Evolutionary conservation across 2,113 vertebrate genomes (phyloP).

Genomic region (Alectura lathami): DNA sequence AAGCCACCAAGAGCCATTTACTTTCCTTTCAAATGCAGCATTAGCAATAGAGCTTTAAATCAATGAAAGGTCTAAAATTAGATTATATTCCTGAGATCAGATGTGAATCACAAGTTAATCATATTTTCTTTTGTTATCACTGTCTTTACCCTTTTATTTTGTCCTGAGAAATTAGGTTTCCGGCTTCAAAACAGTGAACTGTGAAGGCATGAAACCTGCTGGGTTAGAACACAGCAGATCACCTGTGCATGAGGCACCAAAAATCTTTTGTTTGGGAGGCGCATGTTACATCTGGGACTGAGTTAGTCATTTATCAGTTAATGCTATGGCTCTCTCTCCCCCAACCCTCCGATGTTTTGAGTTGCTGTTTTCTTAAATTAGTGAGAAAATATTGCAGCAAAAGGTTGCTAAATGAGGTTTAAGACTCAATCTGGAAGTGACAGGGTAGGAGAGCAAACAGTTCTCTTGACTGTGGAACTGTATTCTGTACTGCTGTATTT

Average conservation of each 20-base stretch:
- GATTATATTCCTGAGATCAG: conserved; percentile 67
- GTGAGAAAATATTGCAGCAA: neutral
- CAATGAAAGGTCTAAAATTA: conserved; percentile 65
- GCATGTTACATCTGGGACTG: neutral
- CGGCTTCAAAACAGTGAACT: conserved; percentile 5
- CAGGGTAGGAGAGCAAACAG: neutral
- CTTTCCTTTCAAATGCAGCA: conserved; percentile 60
- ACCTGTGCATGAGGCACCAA: neutral
- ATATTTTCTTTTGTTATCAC: conserved; percentile 63
- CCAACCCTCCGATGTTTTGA: neutral
- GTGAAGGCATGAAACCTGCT: conserved; percentile 44
- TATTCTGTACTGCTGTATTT: neutral
- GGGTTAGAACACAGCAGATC: neutral
- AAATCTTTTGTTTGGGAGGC: neutral
- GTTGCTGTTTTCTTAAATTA: neutral
- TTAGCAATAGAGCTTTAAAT: conserved; percentile 59
- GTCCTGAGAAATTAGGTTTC: conserved; percentile 50
- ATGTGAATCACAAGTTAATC: conserved; percentile 69
- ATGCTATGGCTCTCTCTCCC: neutral
- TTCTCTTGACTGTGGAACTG: neutral
- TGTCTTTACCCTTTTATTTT: conserved; percentile 65
- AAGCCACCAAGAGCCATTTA: conserved; percentile 54
- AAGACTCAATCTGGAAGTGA: conserved; percentile 8
- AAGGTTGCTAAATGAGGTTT: conserved; percentile 36
- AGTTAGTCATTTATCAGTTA: neutral